These are phyloP conservation scores for Fragum sueziense DNA, from an alignment of 2,888 invertebrate species.

Conservation along the genomic window DNA sequence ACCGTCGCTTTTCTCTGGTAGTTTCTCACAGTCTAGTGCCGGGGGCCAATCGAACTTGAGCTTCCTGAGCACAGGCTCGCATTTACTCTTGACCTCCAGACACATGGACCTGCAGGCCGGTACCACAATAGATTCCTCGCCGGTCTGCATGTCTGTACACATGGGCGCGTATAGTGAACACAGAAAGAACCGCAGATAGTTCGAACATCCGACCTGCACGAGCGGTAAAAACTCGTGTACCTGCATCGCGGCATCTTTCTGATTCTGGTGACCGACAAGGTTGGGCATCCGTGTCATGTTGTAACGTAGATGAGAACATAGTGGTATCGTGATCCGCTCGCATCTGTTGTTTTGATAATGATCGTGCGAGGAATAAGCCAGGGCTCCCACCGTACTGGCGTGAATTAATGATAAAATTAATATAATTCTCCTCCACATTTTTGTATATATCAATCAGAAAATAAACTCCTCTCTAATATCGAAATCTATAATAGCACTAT, in stretches of 20 bases:
- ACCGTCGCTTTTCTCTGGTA: slow-evolving; percentile 86
- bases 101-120: slow-evolving; percentile 94
- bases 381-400: slow-evolving; percentile 1
- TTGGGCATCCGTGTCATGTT: slow-evolving; percentile 95
- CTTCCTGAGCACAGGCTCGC: slow-evolving; percentile 86
- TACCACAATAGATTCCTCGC: slow-evolving; percentile 88
- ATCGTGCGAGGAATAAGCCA: slow-evolving; percentile 48
- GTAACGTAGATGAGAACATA: slow-evolving; percentile 92
- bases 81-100: slow-evolving; percentile 84
- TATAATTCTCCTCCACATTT: slow-evolving; percentile 45
- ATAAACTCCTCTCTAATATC: slow-evolving; percentile 6
- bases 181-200: slow-evolving; percentile 91
- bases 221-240: slow-evolving; percentile 89
- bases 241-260: slow-evolving; percentile 91
- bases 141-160: slow-evolving; percentile 89
- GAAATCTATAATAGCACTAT: not conserved
- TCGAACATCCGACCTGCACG: slow-evolving; percentile 90
- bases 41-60: slow-evolving; percentile 88
- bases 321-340: slow-evolving; percentile 90
- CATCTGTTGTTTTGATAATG: slow-evolving; percentile 83
- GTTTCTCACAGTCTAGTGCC: slow-evolving; percentile 90
- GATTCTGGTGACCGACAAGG: slow-evolving; percentile 90
- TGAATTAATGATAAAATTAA: slow-evolving; percentile 32
- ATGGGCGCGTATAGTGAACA: slow-evolving; percentile 96
- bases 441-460: slow-evolving; percentile 9